A percentile compares a stretch with the other conserved stretches of the same genome.
Evolutionary conservation across 2,797 vertebrate species (phyloP).

Genomic region (Pelobates cultripes): DNA sequence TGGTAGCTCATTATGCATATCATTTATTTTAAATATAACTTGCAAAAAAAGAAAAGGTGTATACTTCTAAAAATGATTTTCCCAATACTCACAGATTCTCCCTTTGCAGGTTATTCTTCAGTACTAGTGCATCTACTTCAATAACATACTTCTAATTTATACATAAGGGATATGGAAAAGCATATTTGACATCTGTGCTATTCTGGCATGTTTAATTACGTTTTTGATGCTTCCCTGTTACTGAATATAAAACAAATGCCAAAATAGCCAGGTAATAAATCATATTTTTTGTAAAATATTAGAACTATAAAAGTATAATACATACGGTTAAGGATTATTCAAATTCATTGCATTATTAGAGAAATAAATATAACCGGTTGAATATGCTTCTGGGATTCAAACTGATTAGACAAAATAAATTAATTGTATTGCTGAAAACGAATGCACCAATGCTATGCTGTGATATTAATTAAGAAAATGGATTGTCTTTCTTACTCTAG

Average conservation of each 20-base stretch:
- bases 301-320: background rate
- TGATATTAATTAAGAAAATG: background rate
- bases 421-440: background rate
- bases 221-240: background rate
- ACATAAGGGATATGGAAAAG: background rate
- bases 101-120: background rate
- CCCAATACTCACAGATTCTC: too few species aligned
- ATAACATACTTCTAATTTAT: background rate
- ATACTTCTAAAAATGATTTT: background rate
- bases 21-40: background rate
- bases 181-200: conserved; percentile 3
- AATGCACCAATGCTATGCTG: background rate
- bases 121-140: background rate
- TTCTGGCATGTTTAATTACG: background rate
- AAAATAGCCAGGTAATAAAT: background rate
- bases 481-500: background rate
- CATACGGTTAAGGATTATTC: background rate
- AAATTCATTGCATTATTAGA: conserved; percentile 2
- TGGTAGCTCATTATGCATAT: background rate
- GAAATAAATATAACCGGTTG: background rate
- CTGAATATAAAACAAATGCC: background rate
- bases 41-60: background rate
- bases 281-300: background rate
- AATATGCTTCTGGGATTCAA: background rate
- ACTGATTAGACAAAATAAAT: background rate